These are phyloP conservation scores for Artibeus lituratus DNA, from an alignment of 2,797 vertebrate genomes.

Conservation along the genomic window DNA sequence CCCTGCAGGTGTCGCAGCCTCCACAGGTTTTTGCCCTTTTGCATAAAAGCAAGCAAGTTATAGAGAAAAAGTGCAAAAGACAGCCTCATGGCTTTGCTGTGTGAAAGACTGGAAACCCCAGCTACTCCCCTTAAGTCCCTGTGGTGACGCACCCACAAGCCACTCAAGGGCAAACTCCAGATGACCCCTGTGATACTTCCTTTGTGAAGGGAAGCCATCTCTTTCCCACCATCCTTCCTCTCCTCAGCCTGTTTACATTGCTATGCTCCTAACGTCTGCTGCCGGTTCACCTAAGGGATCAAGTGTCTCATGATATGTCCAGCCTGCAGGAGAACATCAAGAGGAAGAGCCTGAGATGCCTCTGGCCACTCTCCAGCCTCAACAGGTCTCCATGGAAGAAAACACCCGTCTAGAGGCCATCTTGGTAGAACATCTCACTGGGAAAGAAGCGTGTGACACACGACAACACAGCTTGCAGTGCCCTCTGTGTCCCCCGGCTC, in stretches of 20 bases:
- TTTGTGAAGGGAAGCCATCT: background rate
- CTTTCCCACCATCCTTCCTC: background rate
- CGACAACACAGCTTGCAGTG: fast-evolving
- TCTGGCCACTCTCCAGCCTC: background rate
- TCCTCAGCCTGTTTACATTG: background rate
- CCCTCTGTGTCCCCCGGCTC: background rate
- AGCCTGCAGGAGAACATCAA: background rate
- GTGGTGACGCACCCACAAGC: fast-evolving
- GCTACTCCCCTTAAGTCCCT: background rate
- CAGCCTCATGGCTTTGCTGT: no score
- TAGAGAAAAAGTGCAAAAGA: background rate
- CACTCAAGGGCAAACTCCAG: background rate
- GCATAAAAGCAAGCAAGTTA: background rate
- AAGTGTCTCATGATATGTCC: background rate
- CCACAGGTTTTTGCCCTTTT: background rate
- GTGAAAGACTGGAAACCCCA: background rate
- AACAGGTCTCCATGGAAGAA: background rate
- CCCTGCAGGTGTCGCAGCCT: background rate
- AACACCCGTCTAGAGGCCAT: background rate
- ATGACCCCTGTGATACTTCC: fast-evolving
- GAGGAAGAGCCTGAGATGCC: background rate
- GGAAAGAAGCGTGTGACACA: background rate
- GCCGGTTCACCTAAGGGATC: background rate
- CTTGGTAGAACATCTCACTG: background rate
- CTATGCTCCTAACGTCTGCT: background rate